Evolutionary conservation across 2,113 vertebrate genomes (phyloP).

Genomic region (Scortum barcoo): DNA sequence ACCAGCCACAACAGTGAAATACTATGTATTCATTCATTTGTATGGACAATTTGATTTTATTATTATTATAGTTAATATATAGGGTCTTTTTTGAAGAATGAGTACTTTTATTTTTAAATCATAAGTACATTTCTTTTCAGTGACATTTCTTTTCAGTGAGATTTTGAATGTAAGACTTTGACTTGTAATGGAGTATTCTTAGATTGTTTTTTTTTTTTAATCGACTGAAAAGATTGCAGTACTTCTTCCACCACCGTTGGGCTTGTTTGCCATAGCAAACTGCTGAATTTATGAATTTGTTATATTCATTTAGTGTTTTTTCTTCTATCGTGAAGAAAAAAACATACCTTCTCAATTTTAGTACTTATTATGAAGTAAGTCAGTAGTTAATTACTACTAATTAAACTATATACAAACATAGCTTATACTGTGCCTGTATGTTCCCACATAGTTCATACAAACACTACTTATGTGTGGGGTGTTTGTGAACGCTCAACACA

Average conservation of each 20-base stretch:
- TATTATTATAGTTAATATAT: background rate
- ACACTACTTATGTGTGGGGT: background rate
- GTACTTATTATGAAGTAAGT: too few relatives aligned
- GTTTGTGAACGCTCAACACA: constrained; percentile 14
- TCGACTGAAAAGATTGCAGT: too few relatives aligned
- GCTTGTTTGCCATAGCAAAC: background rate
- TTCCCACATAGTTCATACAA: constrained; percentile 7
- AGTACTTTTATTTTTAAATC: background rate
- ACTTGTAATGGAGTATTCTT: background rate
- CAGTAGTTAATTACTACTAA: background rate
- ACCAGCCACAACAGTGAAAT: background rate
- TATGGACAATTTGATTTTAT: background rate
- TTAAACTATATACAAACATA: background rate
- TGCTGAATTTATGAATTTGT: background rate
- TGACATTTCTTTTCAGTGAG: background rate
- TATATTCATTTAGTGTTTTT: background rate
- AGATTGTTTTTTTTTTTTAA: too few relatives aligned
- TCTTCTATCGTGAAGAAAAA: background rate
- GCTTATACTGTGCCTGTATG: background rate
- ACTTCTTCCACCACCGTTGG: too few relatives aligned
- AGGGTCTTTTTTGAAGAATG: background rate
- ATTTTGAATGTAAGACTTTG: background rate
- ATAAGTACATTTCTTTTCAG: background rate
- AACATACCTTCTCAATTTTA: background rate
- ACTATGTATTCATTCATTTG: background rate